These are phyloP conservation scores for Penaeus monodon DNA, from an alignment of 2,888 invertebrate genomes.

Conservation along the genomic window DNA sequence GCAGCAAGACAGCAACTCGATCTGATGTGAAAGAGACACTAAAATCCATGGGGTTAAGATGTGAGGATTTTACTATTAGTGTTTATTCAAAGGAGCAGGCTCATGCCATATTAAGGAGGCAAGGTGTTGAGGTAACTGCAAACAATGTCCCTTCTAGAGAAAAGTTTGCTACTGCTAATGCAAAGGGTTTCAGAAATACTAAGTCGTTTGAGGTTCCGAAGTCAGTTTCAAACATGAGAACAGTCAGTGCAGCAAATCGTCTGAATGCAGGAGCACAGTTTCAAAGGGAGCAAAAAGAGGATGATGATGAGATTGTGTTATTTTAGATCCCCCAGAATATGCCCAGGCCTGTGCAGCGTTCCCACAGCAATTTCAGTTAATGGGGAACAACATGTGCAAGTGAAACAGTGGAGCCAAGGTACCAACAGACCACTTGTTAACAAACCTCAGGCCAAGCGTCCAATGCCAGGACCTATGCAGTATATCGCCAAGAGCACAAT, in stretches of 20 bases:
- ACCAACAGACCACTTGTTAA: conserved; percentile 50
- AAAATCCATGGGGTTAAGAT: conserved; percentile 64
- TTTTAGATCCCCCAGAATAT: conserved; percentile 64
- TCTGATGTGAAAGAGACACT: conserved; percentile 64
- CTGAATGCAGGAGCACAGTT: conserved; percentile 28
- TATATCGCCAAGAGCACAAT: conserved; percentile 55
- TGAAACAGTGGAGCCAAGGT: conserved; percentile 64
- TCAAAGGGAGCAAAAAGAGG: conserved; percentile 19
- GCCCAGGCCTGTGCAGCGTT: conserved; percentile 46
- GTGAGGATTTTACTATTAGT: conserved; percentile 65
- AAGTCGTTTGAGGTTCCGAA: conserved; percentile 27
- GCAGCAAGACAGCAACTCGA: conserved; percentile 55
- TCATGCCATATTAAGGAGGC: conserved; percentile 62
- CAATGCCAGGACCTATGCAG: conserved; percentile 50
- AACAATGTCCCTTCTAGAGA: conserved; percentile 46
- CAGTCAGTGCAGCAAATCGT: conserved; percentile 25
- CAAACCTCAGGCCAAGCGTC: conserved; percentile 54
- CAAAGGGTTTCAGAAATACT: conserved; percentile 43
- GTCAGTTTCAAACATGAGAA: conserved; percentile 27
- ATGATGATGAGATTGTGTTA: conserved; percentile 65
- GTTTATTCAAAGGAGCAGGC: conserved; percentile 65
- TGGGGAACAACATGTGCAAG: conserved; percentile 65
- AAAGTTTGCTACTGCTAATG: conserved; percentile 25
- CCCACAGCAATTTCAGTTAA: conserved; percentile 64
- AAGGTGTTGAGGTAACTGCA: conserved; percentile 63